Evolutionary conservation across 2,888 invertebrate genomes (phyloP).

Genomic region (Cryptops parisi): DNA sequence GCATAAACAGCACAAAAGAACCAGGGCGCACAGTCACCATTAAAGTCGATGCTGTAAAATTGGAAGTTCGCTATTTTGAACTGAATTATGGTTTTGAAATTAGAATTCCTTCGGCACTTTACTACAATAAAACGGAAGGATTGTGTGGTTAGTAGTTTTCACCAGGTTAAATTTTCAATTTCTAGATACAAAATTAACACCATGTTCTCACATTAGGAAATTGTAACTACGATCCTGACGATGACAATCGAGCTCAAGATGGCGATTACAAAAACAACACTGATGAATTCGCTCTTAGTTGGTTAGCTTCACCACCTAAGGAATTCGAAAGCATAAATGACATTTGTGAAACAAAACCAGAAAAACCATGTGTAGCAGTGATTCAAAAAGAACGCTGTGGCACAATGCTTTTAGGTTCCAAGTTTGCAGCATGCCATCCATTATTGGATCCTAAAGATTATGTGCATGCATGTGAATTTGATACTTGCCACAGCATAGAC

Average conservation of each 20-base stretch:
- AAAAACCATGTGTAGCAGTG: not conserved
- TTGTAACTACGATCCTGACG: slow-evolving; percentile 29
- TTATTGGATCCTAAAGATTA: slow-evolving; percentile 53
- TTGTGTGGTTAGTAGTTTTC: slow-evolving; percentile 52
- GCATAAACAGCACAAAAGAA: slow-evolving; percentile 40
- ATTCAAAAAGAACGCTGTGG: slow-evolving; percentile 34
- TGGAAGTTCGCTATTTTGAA: slow-evolving; percentile 44
- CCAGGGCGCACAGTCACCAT: slow-evolving; percentile 48
- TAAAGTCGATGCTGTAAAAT: slow-evolving; percentile 48
- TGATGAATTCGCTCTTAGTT: slow-evolving; percentile 42
- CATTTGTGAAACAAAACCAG: slow-evolving; percentile 12
- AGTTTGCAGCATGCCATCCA: slow-evolving; percentile 47
- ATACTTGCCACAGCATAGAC: slow-evolving; percentile 39
- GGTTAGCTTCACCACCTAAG: slow-evolving; percentile 28
- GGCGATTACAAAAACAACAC: slow-evolving; percentile 37
- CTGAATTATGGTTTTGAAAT: slow-evolving; percentile 38
- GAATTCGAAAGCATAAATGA: slow-evolving; percentile 16
- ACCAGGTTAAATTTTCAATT: not conserved
- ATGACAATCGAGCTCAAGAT: slow-evolving; percentile 28
- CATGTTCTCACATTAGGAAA: slow-evolving; percentile 25
- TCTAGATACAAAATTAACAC: not conserved
- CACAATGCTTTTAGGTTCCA: slow-evolving; percentile 41
- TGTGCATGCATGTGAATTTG: slow-evolving; percentile 52
- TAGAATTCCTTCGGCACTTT: slow-evolving; percentile 56
- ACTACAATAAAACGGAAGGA: slow-evolving; percentile 56